phyloP scores from a whole-genome alignment of 37 sponge, comb jelly and placozoan genomes.

The Spongia lamella region DNA sequence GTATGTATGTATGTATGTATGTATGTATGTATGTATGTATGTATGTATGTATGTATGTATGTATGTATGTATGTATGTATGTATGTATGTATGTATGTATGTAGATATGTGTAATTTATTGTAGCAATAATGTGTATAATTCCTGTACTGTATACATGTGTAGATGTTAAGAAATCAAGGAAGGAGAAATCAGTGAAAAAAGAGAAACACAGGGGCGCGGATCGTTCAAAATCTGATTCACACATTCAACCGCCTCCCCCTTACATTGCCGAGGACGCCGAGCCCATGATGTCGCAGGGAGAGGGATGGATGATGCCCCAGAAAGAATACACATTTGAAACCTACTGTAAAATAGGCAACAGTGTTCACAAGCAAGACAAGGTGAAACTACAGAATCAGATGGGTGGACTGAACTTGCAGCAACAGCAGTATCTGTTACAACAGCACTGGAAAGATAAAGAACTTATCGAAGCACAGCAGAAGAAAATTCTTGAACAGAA shows the following conservation, averaged over 20 bases:
- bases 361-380: background rate
- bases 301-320: too few species aligned
- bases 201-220: background rate
- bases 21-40: constrained; percentile 17
- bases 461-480: constrained; percentile 9
- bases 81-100: too few species aligned
- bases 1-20: constrained; percentile 22
- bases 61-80: too few species aligned
- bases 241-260: background rate
- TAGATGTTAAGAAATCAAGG: too few species aligned
- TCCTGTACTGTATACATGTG: too few species aligned
- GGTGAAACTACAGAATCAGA: background rate
- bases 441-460: constrained; percentile 40
- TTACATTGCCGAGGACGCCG: too few species aligned
- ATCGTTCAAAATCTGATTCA: background rate
- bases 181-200: too few species aligned
- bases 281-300: too few species aligned
- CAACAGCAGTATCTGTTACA: constrained; percentile 35
- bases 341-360: background rate
- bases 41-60: constrained; percentile 7
- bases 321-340: background rate
- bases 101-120: too few species aligned
- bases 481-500: constrained; percentile 42
- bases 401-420: constrained; percentile 2
- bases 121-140: too few species aligned